Evolutionary conservation across 2,888 invertebrate species (phyloP), one percentile per base, ranked within the genome.

Genomic region (Patella depressa): DNA sequence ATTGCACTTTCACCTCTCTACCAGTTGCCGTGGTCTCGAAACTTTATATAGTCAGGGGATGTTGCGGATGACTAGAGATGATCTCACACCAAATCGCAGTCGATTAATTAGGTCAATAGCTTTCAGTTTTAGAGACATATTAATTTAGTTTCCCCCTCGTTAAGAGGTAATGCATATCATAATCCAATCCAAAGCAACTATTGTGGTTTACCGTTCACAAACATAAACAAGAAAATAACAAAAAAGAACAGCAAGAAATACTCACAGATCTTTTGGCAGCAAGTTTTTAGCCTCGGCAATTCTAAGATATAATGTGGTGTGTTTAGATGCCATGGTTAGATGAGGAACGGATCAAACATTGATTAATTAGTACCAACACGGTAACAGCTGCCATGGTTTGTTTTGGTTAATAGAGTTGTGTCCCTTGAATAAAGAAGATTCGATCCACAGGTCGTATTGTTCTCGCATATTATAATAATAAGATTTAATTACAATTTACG

Each of bases 221-320:
- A 34, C 17, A 1, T 17, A 45, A 45, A 29, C 71, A 71, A 71
- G 29, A 34, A 71, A 15, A 34, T 7, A 9, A n/a, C 19, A 70
- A 53, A n/a, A n/a, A 29, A 72, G 4, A 7, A 29, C 1, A 70
- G 11, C 19, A 34, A 70, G 5, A 75, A 53, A 57, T 73, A 86
- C 86, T 85, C 77, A 85, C 85, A 87, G 78, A 78, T 87, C 87
- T 82, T 87, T 87, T 0, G 84, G 82, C 70, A 85, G 78, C 72
- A 87, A 78, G 75, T 85, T 85, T 76, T 87, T 87, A 17, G 85
- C 87, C 74, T 87, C 87, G n/a, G 86, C 84, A 15, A 87, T 85
- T 72, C 86, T 77, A 14, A 87, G 77, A 76, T 85, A 86, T n/a
- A 87, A 76, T 17, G 85, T 83, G 11, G 86, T 87, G 76, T 87